Conservation (phyloP, 2,888 invertebrate genomes). For the Drosophila formosana region DNA sequence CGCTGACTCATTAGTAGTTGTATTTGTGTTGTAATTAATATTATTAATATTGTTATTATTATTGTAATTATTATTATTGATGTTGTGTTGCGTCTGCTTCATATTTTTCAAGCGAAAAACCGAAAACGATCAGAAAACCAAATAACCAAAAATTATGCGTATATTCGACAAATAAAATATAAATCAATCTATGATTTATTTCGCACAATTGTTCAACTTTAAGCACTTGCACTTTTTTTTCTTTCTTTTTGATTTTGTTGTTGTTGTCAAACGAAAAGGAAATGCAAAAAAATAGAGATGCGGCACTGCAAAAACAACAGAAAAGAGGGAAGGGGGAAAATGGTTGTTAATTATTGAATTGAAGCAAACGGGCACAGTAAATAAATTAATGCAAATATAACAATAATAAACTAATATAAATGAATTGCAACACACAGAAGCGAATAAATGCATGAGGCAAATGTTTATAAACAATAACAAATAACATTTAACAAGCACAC, state of each 20-base stretch:
- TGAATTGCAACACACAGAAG: background rate
- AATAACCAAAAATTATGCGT: conserved; percentile 14
- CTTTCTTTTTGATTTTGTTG: conserved; percentile 6
- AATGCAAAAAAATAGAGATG: conserved; percentile 47
- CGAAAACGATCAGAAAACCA: conserved; percentile 23
- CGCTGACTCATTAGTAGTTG: conserved; percentile 55
- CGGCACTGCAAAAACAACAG: conserved; percentile 54
- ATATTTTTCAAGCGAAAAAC: conserved; percentile 72
- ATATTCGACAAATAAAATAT: conserved; percentile 5
- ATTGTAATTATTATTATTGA: conserved; percentile 45
- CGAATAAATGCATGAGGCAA: background rate
- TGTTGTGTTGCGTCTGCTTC: conserved; percentile 80
- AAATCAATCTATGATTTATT: conserved; percentile 18
- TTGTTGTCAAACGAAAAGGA: conserved; percentile 43
- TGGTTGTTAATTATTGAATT: conserved; percentile 32
- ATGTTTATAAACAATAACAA: conserved; percentile 21
- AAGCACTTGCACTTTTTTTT: conserved; percentile 34
- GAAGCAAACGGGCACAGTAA: conserved; percentile 15
- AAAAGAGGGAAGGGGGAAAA: conserved; percentile 2
- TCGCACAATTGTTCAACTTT: conserved; percentile 23
- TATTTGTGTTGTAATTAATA: conserved; percentile 57
- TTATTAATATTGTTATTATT: conserved; percentile 67
- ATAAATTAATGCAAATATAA: conserved; percentile 22
- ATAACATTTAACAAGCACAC: conserved; percentile 1
- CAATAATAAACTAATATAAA: background rate